Base-by-base conservation (phyloP, 2,888 invertebrate species). In the Nemapogon koenigi region DNA sequence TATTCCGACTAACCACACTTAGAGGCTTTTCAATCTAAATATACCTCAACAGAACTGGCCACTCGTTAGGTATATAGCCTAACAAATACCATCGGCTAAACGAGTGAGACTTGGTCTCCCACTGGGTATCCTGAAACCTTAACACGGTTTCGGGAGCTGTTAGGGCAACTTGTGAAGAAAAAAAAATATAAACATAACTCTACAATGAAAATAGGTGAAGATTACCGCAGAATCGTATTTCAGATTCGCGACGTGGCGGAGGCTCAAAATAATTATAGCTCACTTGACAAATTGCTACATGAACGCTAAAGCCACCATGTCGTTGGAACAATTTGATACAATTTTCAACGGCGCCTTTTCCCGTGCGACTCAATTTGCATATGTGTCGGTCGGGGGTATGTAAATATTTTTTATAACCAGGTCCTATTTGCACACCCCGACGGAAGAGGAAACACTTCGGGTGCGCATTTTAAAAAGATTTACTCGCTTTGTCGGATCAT, bases 401-500 rank as follows among this genome's bases (percentile, higher is more conserved):
- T 71, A 66, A 78, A 78, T 76, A 68, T 71, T 73, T 76, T 78
- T 73, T 67, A 68, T 64, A 55, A 31, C 40, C 30, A 27, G 60
- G 63, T n/a, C n/a, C 64, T 64, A 68, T 70, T 67, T 65, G 62
- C 66, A 49, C 63, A 61, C 63, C 59, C 59, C 33, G 18, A 56
- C 47, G 68, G 68, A 66, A 72, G 55, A 69, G 73, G 72, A 68
- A 73, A 66, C 68, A 71, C 65, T 67, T 58, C 52, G 62, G 62
- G 67, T 49, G 62, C 57, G 62, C 68, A 64, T 75, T 75, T 70
- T 70, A 73, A 78, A 76, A 76, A 76, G 78, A 78, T 78, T 78
- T 78, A 76, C 73, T 66, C 73, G 63, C 73, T 70, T 76, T 75
- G 76, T 72, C 73, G 76, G 76, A 70, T 73, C 76, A 78, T 76